Base-by-base conservation (phyloP, 2,888 invertebrate genomes). In the Drosophila rubida region DNA sequence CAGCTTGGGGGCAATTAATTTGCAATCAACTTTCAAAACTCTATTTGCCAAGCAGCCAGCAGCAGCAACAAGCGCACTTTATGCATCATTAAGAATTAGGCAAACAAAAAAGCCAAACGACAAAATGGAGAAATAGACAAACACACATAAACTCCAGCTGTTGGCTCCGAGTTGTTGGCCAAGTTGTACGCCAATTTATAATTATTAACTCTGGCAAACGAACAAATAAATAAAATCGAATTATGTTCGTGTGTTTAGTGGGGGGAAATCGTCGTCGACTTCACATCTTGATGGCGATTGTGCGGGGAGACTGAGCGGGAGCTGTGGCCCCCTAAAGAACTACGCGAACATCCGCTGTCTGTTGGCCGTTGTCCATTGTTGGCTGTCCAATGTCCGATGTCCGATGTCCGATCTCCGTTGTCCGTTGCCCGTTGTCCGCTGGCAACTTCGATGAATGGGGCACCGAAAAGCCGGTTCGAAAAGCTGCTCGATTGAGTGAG, bases 81-180 rank as follows among this genome's bases (percentile, higher is more conserved):
- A 88, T 85, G 88, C 88, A 87, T 85, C 84, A 85, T 85, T 87
- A 88, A 75, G 84, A 85, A 85, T 85, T 85, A 74, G 82, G 87
- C 82, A 84, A 84, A 88, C 80, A 71, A 70, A 69, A 49, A 23
- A 55, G 32, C 9, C 58, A 66, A 86, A 75, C 81, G 88, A 88
- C 87, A 87, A 84, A 88, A 84, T 88, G 81, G 87, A 87, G 82
- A 85, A 85, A 88, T 67, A 87, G 66, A 58, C 63, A 51, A 9
- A 46, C 23, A 69, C 11, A 65, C 42, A 61, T 16, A 57, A 27
- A 62, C 19, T 27, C 19, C 46, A 69, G 41, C 30, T 65, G 59
- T 27, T 59, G 48, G 51, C 51, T 30, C 3, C 9, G 22, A 57
- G 85, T 82, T 82, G 80, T 87, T 82, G 80, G 78, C 86, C 88